phyloP scores from a whole-genome alignment of 2,888 invertebrate species.

The Pheosia tremula region DNA sequence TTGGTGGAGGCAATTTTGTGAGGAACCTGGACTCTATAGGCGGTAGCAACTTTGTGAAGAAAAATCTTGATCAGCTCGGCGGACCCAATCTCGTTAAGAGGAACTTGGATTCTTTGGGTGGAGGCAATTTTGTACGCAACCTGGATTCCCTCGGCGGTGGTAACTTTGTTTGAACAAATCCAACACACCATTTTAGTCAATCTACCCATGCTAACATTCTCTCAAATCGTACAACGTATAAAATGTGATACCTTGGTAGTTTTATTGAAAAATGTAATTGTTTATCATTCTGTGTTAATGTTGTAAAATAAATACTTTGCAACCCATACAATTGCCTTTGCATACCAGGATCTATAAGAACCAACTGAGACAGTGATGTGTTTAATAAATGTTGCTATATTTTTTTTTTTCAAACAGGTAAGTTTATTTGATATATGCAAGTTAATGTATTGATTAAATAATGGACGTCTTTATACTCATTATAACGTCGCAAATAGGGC shows the following conservation, averaged over 20 bases:
- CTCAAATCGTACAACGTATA: slow-evolving; percentile 47
- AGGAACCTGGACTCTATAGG: slow-evolving; percentile 70
- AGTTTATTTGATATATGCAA: slow-evolving; percentile 13
- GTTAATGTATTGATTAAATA: neutral
- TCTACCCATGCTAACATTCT: slow-evolving; percentile 31
- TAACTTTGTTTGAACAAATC: slow-evolving; percentile 67
- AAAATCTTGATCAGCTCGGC: slow-evolving; percentile 71
- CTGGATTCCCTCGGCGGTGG: slow-evolving; percentile 80
- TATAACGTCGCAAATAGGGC: slow-evolving; percentile 54
- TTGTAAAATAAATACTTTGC: slow-evolving; percentile 57
- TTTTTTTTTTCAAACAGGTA: slow-evolving; percentile 22
- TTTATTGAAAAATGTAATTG: slow-evolving; percentile 46
- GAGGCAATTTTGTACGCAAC: slow-evolving; percentile 73
- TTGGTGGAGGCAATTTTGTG: slow-evolving; percentile 75
- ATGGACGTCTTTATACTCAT: slow-evolving; percentile 5
- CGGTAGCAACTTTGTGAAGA: slow-evolving; percentile 73
- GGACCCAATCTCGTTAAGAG: slow-evolving; percentile 74
- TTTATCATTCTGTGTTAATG: slow-evolving; percentile 44
- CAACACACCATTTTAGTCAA: slow-evolving; percentile 25
- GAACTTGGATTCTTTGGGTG: slow-evolving; percentile 72
- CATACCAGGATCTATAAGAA: neutral
- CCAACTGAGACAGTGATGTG: neutral
- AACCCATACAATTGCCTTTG: slow-evolving; percentile 29
- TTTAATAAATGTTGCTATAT: neutral
- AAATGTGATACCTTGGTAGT: slow-evolving; percentile 56